A percentile compares a stretch with the other conserved stretches of the same genome.
Evolutionary conservation across 2,888 invertebrate genomes (phyloP).

Genomic region (Escarpia spicata): DNA sequence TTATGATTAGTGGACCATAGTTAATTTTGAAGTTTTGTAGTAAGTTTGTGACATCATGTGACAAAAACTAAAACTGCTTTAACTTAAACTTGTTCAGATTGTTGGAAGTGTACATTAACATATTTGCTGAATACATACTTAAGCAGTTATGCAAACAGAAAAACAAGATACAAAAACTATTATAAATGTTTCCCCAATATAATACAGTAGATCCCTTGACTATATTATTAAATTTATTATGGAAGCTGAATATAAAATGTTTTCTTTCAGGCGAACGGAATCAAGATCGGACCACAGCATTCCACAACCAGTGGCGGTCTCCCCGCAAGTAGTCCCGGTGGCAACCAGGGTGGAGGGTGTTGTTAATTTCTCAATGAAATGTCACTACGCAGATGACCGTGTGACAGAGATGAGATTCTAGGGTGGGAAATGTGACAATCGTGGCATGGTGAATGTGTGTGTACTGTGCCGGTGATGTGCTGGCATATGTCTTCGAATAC

Average conservation of each 20-base stretch:
- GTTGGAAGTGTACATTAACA: too few relatives aligned
- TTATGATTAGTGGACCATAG: too few relatives aligned
- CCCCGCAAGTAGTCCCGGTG: constrained; percentile 82
- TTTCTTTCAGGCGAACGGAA: constrained; percentile 89
- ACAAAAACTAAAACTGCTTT: too few relatives aligned
- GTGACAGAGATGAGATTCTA: neutral
- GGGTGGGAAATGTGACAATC: neutral
- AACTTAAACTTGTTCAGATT: too few relatives aligned
- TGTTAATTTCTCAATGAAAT: constrained; percentile 71
- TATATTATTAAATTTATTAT: neutral
- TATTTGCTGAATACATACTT: too few relatives aligned
- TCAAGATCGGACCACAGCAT: constrained; percentile 99
- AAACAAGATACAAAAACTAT: neutral
- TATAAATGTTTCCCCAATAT: neutral
- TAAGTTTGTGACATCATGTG: too few relatives aligned
- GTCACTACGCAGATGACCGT: neutral
- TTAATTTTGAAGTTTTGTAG: too few relatives aligned
- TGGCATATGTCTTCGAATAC: neutral
- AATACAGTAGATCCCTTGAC: neutral
- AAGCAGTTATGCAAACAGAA: neutral
- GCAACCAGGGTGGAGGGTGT: constrained; percentile 83
- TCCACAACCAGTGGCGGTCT: constrained; percentile 86
- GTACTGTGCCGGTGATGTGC: neutral
- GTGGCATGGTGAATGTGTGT: neutral
- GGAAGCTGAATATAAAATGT: neutral